Conservation (phyloP, 2,797 vertebrate species). For the Hemibagrus guttatus region DNA sequence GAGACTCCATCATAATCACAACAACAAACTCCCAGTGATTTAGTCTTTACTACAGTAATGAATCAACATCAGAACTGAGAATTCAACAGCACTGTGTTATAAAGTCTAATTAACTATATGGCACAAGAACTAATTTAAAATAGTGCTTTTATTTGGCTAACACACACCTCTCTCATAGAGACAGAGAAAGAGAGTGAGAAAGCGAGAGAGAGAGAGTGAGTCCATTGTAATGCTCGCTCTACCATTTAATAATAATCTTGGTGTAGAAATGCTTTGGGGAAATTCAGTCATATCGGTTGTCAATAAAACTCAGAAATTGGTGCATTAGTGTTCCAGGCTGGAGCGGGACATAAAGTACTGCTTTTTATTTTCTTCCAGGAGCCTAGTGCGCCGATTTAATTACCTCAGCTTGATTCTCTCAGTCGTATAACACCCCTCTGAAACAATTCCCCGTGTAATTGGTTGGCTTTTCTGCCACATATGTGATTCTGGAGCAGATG, state of each 20-base stretch:
- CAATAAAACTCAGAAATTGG: conserved; percentile 6
- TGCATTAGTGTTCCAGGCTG: neutral
- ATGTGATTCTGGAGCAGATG: conserved; percentile 3
- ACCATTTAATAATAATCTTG: conserved; percentile 7
- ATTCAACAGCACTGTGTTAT: neutral
- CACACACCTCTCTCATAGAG: neutral
- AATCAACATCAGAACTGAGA: neutral
- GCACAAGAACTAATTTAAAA: neutral
- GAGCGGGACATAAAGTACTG: neutral
- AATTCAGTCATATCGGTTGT: neutral
- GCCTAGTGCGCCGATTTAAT: neutral
- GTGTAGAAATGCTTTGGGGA: neutral
- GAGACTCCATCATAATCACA: no score
- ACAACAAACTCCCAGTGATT: no score
- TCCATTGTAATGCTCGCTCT: neutral
- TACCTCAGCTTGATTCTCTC: conserved; percentile 18
- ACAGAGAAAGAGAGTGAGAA: neutral
- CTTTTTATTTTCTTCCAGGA: conserved; percentile 12
- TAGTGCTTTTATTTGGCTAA: neutral
- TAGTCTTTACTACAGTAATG: no score
- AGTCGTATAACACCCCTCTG: conserved; percentile 12
- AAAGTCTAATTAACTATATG: neutral
- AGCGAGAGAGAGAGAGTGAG: neutral
- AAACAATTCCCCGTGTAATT: conserved; percentile 7
- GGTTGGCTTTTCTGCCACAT: neutral